Base-by-base conservation (phyloP, 2,113 vertebrate genomes). In the Sprattus sprattus region DNA sequence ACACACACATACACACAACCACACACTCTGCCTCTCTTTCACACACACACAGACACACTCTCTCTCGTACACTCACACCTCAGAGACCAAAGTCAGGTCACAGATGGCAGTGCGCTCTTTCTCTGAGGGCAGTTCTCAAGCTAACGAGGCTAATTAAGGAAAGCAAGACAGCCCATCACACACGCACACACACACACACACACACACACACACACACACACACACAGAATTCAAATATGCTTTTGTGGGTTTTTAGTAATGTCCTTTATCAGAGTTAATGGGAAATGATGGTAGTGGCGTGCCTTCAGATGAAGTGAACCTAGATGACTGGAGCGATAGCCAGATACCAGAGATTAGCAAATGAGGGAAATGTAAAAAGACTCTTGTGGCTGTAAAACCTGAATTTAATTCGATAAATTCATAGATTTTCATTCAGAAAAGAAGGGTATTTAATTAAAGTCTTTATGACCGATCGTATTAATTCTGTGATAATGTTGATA, bases 71-170 rank as follows among this genome's bases (percentile, higher is more conserved):
- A 25, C 10, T 57, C 60, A 10, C n/a, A 54, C 52, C 16, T 54
- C 52, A 54, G 16, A 18, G 13, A 16, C 52, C 52, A 54, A 54
- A 4, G 52, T 54, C 52, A 71, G 83, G n/a, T 20, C 75, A 45
- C 46, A 71, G 28, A 32, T 78, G 81, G 67, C 32, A 83, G 50
- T n/a, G 49, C 45, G 47, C 2, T 44, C 83, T 80, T 75, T 60
- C 60, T 67, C 57, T 80, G n/a, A n/a, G 85, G 86, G 71, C 81
- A 84, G 87, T 85, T 88, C 67, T 80, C 88, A 90, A 88, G 89
- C 81, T 92, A 86, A 89, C 75, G 81, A 82, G 80, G 87, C 89
- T 92, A 87, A 92, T 92, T 91, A 90, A 88, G 90, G 86, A 87
- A 82, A 81, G 44, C 57, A 4, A 32, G 81, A 84, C 52, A 84